phyloP scores from a whole-genome alignment of 1,140 invertebrate species.

The Melitaea cinxia region DNA sequence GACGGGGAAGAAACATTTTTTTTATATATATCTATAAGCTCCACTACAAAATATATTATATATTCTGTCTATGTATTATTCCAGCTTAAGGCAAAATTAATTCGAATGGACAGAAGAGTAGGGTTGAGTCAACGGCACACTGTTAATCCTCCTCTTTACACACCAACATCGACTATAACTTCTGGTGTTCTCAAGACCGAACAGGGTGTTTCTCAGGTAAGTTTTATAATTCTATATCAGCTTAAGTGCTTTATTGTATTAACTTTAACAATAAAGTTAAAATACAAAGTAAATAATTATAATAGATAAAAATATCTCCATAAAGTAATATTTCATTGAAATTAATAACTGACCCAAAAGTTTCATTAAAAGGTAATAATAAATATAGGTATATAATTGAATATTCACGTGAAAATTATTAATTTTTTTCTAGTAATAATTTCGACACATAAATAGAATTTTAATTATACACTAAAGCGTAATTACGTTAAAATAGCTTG shows the following conservation, averaged over 20 bases:
- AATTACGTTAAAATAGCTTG: too few species aligned
- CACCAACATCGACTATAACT: constrained; percentile 40
- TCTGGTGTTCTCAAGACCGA: constrained; percentile 49
- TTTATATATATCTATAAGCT: background rate
- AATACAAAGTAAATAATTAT: too few species aligned
- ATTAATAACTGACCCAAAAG: too few species aligned
- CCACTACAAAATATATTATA: background rate
- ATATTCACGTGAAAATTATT: too few species aligned
- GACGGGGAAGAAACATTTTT: background rate
- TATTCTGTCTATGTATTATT: constrained; percentile 26
- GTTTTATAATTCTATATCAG: background rate
- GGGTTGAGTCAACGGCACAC: constrained; percentile 35
- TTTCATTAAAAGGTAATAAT: too few species aligned
- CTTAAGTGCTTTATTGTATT: background rate
- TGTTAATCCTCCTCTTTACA: constrained; percentile 13
- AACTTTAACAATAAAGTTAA: too few species aligned
- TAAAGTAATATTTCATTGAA: too few species aligned
- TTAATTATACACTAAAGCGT: too few species aligned
- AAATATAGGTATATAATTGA: too few species aligned
- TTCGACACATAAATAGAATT: too few species aligned
- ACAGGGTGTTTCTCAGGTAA: constrained; percentile 47
- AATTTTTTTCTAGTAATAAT: too few species aligned
- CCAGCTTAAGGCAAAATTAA: constrained; percentile 60
- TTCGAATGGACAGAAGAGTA: constrained; percentile 40
- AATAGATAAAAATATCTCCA: too few species aligned